These are phyloP conservation scores for Steatocranus sp. DNA, from an alignment of 2,797 vertebrate genomes.

Conservation along the genomic window DNA sequence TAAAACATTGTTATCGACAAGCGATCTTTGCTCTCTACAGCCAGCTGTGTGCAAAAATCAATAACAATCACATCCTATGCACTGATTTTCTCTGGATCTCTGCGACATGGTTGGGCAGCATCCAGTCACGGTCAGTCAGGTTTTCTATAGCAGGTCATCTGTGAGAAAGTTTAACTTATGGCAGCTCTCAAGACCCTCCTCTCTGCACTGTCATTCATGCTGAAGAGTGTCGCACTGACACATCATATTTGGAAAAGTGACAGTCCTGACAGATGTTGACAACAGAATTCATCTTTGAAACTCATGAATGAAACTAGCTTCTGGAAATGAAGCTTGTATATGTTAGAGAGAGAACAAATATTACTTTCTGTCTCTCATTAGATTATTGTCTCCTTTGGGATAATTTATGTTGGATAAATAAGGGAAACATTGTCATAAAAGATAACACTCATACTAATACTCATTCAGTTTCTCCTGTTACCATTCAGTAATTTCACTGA, in stretches of 20 bases:
- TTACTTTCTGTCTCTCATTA: neutral
- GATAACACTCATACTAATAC: fast-evolving
- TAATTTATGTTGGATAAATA: neutral
- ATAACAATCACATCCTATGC: neutral
- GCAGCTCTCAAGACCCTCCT: neutral
- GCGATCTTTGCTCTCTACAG: neutral
- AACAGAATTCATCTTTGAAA: neutral
- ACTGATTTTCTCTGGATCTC: neutral
- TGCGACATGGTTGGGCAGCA: neutral
- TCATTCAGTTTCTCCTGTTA: neutral
- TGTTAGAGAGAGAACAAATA: neutral
- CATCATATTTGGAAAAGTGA: fast-evolving
- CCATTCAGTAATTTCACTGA: neutral
- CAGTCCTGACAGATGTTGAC: neutral
- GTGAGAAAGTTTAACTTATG: neutral
- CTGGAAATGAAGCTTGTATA: neutral
- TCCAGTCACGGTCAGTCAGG: neutral
- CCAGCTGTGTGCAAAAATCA: neutral
- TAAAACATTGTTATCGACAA: neutral
- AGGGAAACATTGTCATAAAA: neutral
- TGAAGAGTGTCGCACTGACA: neutral
- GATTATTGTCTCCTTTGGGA: neutral
- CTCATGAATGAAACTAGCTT: neutral
- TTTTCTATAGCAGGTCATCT: neutral
- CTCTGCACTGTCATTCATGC: neutral